These are phyloP conservation scores for Gymnorhina tibicen DNA, from an alignment of 2,113 vertebrate species.

Conservation along the genomic window DNA sequence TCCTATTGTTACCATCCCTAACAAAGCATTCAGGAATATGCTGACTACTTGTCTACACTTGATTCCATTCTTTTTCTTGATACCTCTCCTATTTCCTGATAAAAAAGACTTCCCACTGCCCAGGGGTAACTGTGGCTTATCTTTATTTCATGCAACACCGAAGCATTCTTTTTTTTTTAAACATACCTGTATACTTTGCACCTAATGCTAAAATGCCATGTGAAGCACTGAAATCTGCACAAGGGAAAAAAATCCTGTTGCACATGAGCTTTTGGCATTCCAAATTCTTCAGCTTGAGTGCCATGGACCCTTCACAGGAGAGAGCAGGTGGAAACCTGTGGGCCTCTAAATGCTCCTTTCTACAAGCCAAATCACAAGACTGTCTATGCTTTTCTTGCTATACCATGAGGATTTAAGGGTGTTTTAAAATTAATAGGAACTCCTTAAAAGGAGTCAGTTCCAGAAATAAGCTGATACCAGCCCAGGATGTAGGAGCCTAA, in stretches of 20 bases:
- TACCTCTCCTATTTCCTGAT: not conserved
- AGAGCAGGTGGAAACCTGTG: not conserved
- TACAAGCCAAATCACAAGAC: not conserved
- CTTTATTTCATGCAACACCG: not conserved
- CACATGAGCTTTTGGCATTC: not conserved
- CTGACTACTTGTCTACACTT: not conserved
- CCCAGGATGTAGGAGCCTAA: not conserved
- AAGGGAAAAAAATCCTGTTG: accelerated
- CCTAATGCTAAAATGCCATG: not conserved
- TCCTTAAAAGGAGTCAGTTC: not conserved
- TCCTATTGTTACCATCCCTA: not conserved
- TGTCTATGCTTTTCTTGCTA: not conserved
- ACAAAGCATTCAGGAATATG: not conserved
- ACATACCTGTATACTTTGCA: not conserved
- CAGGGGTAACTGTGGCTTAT: not conserved
- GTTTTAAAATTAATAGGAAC: not conserved
- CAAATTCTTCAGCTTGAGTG: not conserved
- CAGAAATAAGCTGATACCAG: not conserved
- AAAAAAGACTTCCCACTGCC: not conserved
- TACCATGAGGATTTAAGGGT: not conserved
- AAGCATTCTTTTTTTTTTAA: not conserved
- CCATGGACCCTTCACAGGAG: not conserved
- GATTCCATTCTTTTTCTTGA: not conserved
- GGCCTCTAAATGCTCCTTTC: not conserved
- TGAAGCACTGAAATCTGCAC: not conserved